Conservation (phyloP, 2,888 invertebrate genomes). For the Lottia gigantea region DNA sequence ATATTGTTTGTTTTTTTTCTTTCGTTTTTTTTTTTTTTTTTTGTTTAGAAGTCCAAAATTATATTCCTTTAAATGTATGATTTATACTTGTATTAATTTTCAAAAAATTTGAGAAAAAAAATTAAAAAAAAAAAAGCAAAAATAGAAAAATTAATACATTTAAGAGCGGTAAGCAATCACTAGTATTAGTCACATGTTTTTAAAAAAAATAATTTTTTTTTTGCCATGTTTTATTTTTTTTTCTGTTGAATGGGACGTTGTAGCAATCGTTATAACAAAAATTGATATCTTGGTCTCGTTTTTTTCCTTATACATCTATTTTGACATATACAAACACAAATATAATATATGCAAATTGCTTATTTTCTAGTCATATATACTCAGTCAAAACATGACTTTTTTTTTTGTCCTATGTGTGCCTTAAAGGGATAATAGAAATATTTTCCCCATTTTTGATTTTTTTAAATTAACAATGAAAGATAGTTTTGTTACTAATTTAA, state of each 20-base stretch:
- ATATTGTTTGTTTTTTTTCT: not conserved
- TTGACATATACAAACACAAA: slow-evolving; percentile 8
- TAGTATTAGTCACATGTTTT: slow-evolving; percentile 9
- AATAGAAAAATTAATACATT: not conserved
- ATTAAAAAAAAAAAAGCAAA: not conserved
- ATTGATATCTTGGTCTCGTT: slow-evolving; percentile 20
- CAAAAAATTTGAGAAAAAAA: not conserved
- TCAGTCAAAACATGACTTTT: slow-evolving; percentile 58
- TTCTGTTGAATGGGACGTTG: not conserved
- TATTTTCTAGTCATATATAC: slow-evolving; percentile 49
- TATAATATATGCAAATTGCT: slow-evolving; percentile 30
- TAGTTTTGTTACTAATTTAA: not conserved
- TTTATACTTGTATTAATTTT: not conserved
- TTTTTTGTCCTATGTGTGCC: slow-evolving; percentile 45
- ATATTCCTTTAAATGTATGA: slow-evolving; percentile 3
- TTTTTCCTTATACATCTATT: slow-evolving; percentile 28
- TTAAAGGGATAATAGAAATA: slow-evolving; percentile 49
- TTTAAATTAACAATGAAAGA: slow-evolving; percentile 5
- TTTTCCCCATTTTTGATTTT: slow-evolving; percentile 7
- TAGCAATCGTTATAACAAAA: slow-evolving; percentile 2
- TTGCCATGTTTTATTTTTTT: slow-evolving; percentile 5
- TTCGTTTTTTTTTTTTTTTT: not conserved
- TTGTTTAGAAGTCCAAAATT: slow-evolving; percentile 8
- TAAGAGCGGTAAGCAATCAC: slow-evolving; percentile 1
- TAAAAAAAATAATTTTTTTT: not conserved